Conservation (phyloP, 2,797 vertebrate species). For the Labeo calbasu region DNA sequence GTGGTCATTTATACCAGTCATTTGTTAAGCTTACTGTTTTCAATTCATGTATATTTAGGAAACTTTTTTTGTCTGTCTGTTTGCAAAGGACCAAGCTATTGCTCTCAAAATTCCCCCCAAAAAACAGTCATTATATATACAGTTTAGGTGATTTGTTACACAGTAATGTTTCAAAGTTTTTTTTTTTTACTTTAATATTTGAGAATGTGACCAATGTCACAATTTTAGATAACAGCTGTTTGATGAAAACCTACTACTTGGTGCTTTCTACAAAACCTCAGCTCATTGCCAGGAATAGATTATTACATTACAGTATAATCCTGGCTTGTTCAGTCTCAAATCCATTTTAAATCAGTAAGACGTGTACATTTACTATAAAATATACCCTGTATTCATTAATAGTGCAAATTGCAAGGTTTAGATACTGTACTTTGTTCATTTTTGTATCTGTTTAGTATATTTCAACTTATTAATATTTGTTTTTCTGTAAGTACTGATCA, state of each 20-base stretch:
- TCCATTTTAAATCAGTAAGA: conserved; percentile 74
- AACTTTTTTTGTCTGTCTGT: conserved; percentile 20
- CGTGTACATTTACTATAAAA: conserved; percentile 82
- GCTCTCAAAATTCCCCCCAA: conserved; percentile 6
- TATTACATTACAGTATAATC: conserved; percentile 58
- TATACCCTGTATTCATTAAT: conserved; percentile 78
- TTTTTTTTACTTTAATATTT: conserved; percentile 10
- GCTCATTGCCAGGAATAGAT: conserved; percentile 55
- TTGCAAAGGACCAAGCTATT: conserved; percentile 42
- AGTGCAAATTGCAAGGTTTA: conserved; percentile 77
- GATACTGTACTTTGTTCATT: conserved; percentile 75
- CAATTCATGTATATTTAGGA: conserved; percentile 39
- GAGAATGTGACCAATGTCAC: conserved; percentile 32
- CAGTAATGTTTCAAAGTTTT: conserved; percentile 26
- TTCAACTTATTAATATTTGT: conserved; percentile 78
- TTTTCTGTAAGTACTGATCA: conserved; percentile 72
- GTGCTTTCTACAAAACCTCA: conserved; percentile 46
- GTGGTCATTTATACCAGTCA: conserved; percentile 59
- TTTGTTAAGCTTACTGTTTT: conserved; percentile 62
- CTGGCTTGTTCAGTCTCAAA: conserved; percentile 75
- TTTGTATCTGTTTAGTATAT: conserved; percentile 75
- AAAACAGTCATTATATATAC: conserved; percentile 10
- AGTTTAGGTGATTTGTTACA: conserved; percentile 12
- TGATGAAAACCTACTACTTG: conserved; percentile 22
- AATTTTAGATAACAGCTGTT: conserved; percentile 25